Percentiles rank a stretch among this genome's conserved stretches.
Evolutionary conservation across 64 coral and sea anemone genomes (phyloP).

Genomic region (Exaiptasia diaphana): DNA sequence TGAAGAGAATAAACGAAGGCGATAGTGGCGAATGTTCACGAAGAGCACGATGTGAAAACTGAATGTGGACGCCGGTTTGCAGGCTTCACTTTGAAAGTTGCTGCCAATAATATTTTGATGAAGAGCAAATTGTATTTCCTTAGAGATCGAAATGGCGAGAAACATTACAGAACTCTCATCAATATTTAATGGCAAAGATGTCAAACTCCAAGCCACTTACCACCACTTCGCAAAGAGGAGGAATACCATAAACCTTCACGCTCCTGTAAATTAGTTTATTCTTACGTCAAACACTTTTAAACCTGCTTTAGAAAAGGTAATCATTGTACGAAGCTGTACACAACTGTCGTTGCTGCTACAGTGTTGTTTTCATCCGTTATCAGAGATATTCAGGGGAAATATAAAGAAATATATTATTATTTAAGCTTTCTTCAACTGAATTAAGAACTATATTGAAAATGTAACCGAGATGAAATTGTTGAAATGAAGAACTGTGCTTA

Average conservation of each 20-base stretch:
- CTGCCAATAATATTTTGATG: not conserved
- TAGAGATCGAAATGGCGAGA: not conserved
- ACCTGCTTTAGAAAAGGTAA: too few species aligned
- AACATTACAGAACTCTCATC: not conserved
- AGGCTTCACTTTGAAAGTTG: not conserved
- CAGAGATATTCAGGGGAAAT: too few species aligned
- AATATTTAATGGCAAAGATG: not conserved
- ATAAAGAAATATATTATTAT: too few species aligned
- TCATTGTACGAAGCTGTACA: too few species aligned
- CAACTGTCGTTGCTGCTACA: too few species aligned
- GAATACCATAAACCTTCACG: not conserved
- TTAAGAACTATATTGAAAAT: too few species aligned
- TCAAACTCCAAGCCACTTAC: not conserved
- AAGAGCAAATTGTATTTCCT: not conserved
- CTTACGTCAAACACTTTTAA: not conserved
- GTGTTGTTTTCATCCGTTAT: too few species aligned
- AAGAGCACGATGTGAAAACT: not conserved
- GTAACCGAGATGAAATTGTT: too few species aligned
- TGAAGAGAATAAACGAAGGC: too few species aligned
- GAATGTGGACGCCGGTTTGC: not conserved
- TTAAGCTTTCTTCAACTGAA: too few species aligned
- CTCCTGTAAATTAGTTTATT: not conserved
- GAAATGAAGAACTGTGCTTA: too few species aligned
- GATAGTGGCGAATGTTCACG: too few species aligned
- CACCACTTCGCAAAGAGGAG: not conserved